These are phyloP conservation scores for Clistopyga incitator DNA, from an alignment of 2,888 invertebrate species.

Conservation along the genomic window DNA sequence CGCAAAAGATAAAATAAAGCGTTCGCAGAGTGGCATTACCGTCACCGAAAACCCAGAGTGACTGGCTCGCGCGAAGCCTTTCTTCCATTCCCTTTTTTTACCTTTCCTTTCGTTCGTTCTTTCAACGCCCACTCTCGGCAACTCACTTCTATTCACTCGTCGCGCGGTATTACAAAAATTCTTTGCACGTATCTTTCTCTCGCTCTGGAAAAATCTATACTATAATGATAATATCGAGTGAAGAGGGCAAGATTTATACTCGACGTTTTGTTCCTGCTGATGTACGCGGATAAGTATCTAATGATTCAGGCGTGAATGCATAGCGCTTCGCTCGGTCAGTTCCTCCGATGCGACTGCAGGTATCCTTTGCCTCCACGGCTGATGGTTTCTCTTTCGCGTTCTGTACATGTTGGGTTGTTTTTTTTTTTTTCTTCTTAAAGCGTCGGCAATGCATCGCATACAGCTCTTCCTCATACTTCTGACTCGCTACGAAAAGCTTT, in stretches of 20 bases:
- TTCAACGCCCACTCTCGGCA: constrained; percentile 27
- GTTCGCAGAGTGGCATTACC: constrained; percentile 73
- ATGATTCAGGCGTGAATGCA: constrained; percentile 65
- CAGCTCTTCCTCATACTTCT: constrained; percentile 71
- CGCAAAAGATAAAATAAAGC: constrained; percentile 73
- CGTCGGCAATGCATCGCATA: constrained; percentile 76
- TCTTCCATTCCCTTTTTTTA: constrained; percentile 36
- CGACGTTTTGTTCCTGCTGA: constrained; percentile 45
- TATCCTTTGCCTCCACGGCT: constrained; percentile 51
- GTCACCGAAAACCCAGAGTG: constrained; percentile 75
- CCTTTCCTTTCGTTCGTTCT: constrained; percentile 58
- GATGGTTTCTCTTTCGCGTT: constrained; percentile 54
- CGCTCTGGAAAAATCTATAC: constrained; percentile 53
- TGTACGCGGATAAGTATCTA: constrained; percentile 65
- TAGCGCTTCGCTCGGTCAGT: constrained; percentile 63
- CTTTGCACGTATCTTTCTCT: constrained; percentile 7
- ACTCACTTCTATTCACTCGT: constrained; percentile 29
- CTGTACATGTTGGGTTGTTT: constrained; percentile 7
- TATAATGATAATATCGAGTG: constrained; percentile 57
- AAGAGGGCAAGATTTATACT: constrained; percentile 34
- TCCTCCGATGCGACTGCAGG: constrained; percentile 43
- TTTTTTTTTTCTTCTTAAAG: constrained; percentile 64
- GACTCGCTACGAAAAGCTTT: constrained; percentile 60
- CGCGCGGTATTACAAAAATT: constrained; percentile 13
- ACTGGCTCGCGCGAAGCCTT: constrained; percentile 55